A percentile compares a stretch with the other conserved stretches of the same genome.
phyloP scores from a whole-genome alignment of 2,797 vertebrate species.

The Acanthornis magna region DNA sequence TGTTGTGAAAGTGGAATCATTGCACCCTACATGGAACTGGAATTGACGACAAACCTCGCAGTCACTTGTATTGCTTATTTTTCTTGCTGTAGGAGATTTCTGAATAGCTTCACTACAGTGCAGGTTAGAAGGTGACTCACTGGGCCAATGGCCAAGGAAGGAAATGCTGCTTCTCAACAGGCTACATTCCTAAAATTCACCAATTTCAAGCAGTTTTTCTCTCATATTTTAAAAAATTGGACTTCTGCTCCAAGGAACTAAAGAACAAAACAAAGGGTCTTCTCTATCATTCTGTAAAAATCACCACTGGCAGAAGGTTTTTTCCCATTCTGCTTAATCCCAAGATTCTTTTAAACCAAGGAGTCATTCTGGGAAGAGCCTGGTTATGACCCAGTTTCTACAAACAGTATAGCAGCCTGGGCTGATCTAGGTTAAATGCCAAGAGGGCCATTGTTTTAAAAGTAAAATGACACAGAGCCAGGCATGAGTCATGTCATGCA shows the following conservation, averaged over 20 bases:
- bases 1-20: not conserved
- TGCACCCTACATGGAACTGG: not conserved
- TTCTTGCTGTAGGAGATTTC: conserved; percentile 33
- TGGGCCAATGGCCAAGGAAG: not conserved
- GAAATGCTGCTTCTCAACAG: conserved; percentile 40
- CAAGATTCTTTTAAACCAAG: conserved; percentile 37
- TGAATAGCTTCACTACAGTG: conserved; percentile 14
- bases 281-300: conserved; percentile 34
- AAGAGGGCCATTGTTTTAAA: conserved; percentile 46
- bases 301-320: not conserved
- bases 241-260: not conserved
- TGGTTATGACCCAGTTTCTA: conserved; percentile 42
- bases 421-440: conserved; percentile 2
- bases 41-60: not conserved
- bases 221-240: conserved; percentile 2
- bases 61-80: conserved; percentile 27
- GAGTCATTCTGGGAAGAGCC: not conserved
- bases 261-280: not conserved
- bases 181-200: conserved; percentile 59
- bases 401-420: not conserved
- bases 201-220: conserved; percentile 48
- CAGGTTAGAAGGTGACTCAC: conserved; percentile 35
- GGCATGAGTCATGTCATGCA: not conserved
- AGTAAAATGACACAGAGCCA: not conserved
- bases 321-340: conserved; percentile 1